phyloP scores from a whole-genome alignment of 1,140 invertebrate genomes.

The Zophobas morio region DNA sequence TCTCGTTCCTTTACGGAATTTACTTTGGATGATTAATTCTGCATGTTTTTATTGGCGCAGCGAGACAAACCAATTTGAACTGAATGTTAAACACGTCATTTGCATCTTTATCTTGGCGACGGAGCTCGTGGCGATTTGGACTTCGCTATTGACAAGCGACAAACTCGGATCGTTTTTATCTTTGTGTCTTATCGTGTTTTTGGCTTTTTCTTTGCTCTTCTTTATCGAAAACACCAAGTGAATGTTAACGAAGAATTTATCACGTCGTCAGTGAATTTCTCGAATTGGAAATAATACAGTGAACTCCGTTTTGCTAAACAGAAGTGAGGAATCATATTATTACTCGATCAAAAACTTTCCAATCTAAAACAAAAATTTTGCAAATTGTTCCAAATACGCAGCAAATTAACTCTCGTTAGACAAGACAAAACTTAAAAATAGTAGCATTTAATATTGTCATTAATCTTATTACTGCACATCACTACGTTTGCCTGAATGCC shows the following conservation, averaged over 20 bases:
- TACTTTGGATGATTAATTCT: conserved; percentile 20
- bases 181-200: conserved; percentile 6
- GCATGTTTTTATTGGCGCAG: conserved; percentile 5
- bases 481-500: too few relatives aligned
- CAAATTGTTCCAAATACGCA: too few relatives aligned
- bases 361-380: too few relatives aligned
- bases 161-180: conserved; percentile 5
- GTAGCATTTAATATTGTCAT: too few relatives aligned
- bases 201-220: conserved; percentile 1
- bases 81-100: conserved; percentile 33
- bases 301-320: too few relatives aligned
- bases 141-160: conserved; percentile 29
- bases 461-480: too few relatives aligned
- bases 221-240: background rate
- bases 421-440: too few relatives aligned
- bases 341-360: too few relatives aligned
- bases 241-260: background rate
- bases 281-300: too few relatives aligned
- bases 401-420: too few relatives aligned
- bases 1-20: conserved; percentile 2
- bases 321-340: too few relatives aligned
- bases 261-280: background rate
- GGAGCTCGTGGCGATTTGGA: conserved; percentile 11
- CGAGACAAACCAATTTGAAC: conserved; percentile 18
- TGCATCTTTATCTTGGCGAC: conserved; percentile 20